A percentile compares a stretch with the other conserved stretches of the same genome.
phyloP scores from a whole-genome alignment of 64 coral and sea anemone genomes.

The Porites lutea region DNA sequence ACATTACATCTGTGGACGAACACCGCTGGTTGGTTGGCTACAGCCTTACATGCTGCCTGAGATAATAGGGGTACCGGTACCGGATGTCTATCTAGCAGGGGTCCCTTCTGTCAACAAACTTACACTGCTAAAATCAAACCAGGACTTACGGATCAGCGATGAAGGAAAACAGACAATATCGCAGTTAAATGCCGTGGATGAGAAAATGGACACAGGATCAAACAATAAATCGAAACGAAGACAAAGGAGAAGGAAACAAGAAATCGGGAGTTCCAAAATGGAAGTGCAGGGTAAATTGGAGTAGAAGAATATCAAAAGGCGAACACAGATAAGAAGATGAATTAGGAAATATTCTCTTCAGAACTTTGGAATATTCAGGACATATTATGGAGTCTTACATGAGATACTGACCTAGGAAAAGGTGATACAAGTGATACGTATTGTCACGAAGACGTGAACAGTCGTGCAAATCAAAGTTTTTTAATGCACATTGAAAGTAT shows the following conservation, averaged over 20 bases:
- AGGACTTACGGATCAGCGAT: conserved; percentile 49
- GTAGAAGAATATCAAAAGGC: background rate
- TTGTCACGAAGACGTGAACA: too few species aligned
- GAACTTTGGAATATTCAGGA: too few species aligned
- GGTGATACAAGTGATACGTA: too few species aligned
- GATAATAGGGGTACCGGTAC: conserved; percentile 75
- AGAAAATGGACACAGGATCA: conserved; percentile 26
- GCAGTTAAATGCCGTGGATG: background rate
- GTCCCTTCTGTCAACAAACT: conserved; percentile 81
- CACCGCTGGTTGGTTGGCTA: conserved; percentile 93
- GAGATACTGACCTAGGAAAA: too few species aligned
- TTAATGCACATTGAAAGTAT: too few species aligned
- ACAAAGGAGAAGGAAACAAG: background rate
- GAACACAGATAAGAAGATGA: background rate
- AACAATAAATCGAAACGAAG: conserved; percentile 8
- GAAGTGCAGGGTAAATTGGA: background rate
- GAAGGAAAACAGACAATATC: conserved; percentile 40
- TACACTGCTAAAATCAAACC: conserved; percentile 73
- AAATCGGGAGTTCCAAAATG: background rate
- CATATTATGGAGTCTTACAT: too few species aligned
- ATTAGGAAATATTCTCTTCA: background rate
- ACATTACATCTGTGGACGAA: conserved; percentile 86
- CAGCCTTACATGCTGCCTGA: conserved; percentile 92
- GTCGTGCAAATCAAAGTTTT: too few species aligned
- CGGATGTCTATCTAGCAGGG: conserved; percentile 43